Conservation (phyloP, 2,888 invertebrate genomes). For the Lithosia quadra region DNA sequence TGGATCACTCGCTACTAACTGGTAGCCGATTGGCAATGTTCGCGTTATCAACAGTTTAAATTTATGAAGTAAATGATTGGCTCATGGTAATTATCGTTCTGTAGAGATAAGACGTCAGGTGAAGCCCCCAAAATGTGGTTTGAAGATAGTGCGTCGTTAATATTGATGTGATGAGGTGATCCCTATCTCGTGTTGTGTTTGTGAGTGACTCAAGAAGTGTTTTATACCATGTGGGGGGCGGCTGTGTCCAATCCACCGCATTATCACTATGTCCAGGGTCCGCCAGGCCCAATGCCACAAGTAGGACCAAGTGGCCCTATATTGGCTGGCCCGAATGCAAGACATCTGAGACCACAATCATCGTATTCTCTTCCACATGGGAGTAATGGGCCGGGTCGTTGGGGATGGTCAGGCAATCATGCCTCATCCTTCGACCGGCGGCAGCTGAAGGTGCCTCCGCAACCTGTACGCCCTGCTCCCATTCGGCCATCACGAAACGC, state of each 20-base stretch:
- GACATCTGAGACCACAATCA: slow-evolving; percentile 80
- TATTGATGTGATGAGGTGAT: slow-evolving; percentile 77
- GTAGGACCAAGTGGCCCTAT: slow-evolving; percentile 77
- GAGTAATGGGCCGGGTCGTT: slow-evolving; percentile 84
- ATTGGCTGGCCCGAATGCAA: slow-evolving; percentile 72
- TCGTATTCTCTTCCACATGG: slow-evolving; percentile 86
- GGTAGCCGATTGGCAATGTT: slow-evolving; percentile 66
- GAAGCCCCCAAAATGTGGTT: slow-evolving; percentile 68
- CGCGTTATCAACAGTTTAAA: slow-evolving; percentile 71
- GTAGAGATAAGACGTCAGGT: slow-evolving; percentile 70
- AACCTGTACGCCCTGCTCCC: slow-evolving; percentile 79
- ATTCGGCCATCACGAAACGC: slow-evolving; percentile 72
- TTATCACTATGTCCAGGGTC: slow-evolving; percentile 79
- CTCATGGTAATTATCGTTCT: slow-evolving; percentile 71
- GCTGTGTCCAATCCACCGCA: slow-evolving; percentile 82
- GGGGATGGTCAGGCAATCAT: slow-evolving; percentile 86
- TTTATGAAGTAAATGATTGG: slow-evolving; percentile 70
- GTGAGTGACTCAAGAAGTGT: slow-evolving; percentile 63
- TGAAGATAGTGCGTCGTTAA: slow-evolving; percentile 70
- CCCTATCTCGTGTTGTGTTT: slow-evolving; percentile 66
- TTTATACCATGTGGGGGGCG: slow-evolving; percentile 80
- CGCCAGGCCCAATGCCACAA: slow-evolving; percentile 67
- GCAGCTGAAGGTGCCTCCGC: slow-evolving; percentile 81
- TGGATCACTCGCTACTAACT: slow-evolving; percentile 75
- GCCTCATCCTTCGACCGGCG: slow-evolving; percentile 84